Conservation (phyloP, 1,140 invertebrate genomes). For the Calephelis virginiensis region DNA sequence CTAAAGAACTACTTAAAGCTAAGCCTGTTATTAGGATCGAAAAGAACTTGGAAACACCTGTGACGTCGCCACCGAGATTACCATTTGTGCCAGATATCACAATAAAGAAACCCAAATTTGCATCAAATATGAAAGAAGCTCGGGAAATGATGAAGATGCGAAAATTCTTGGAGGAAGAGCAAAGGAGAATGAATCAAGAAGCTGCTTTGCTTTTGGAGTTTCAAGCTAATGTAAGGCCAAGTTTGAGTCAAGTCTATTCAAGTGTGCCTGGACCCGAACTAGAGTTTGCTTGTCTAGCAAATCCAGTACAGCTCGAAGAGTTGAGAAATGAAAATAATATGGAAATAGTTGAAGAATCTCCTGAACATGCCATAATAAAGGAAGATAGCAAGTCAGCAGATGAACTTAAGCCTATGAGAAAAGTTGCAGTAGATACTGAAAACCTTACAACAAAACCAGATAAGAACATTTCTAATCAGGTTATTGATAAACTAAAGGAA, state of each 20-base stretch:
- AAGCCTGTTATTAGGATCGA: conserved; percentile 61
- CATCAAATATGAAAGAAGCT: conserved; percentile 80
- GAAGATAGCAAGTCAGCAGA: neutral
- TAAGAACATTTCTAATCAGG: neutral
- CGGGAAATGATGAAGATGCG: conserved; percentile 82
- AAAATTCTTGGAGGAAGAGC: conserved; percentile 80
- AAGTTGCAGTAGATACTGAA: neutral
- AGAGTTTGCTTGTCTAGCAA: conserved; percentile 64
- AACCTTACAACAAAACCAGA: neutral
- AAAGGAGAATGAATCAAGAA: conserved; percentile 77
- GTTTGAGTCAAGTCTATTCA: conserved; percentile 69
- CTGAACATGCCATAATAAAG: neutral
- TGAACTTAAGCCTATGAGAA: neutral
- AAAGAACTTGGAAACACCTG: conserved; percentile 55
- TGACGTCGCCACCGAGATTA: conserved; percentile 45
- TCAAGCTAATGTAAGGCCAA: conserved; percentile 70
- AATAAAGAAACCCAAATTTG: conserved; percentile 81
- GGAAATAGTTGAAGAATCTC: neutral
- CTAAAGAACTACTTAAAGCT: conserved; percentile 37
- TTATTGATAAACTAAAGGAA: conserved; percentile 7
- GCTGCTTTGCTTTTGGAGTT: conserved; percentile 71
- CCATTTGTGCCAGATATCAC: conserved; percentile 60
- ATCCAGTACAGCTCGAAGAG: conserved; percentile 34
- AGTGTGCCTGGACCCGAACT: conserved; percentile 71
- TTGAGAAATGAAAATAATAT: conserved; percentile 29